Conservation (phyloP, 2,113 vertebrate genomes). For the Lontra canadensis region DNA sequence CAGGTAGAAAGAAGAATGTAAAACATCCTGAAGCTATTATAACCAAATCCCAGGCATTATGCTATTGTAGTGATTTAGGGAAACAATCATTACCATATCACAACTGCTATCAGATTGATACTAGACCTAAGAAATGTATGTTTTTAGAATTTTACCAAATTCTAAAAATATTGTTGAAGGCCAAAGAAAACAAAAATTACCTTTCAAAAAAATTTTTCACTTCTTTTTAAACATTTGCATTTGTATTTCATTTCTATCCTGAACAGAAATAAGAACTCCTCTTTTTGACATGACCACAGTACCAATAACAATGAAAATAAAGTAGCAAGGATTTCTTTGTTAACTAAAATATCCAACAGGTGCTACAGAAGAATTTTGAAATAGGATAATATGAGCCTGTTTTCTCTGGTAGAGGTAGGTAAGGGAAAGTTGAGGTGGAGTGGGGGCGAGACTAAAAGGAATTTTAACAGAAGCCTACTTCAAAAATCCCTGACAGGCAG, state of each 20-base stretch:
- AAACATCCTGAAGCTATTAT: background rate
- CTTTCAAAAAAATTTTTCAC: background rate
- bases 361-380: background rate
- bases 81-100: background rate
- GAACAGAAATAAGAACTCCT: background rate
- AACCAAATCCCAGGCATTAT: background rate
- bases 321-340: background rate
- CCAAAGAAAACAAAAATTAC: background rate
- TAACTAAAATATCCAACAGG: background rate
- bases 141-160: background rate
- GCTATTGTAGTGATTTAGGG: background rate
- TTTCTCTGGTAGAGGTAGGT: background rate
- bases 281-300: background rate
- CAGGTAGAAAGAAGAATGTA: background rate
- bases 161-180: background rate
- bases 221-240: background rate
- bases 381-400: background rate
- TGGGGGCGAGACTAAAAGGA: background rate
- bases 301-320: background rate
- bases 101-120: background rate
- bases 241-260: background rate
- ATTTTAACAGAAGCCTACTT: background rate
- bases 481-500: background rate
- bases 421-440: background rate
- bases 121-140: background rate